Evolutionary conservation across 2,113 vertebrate species (phyloP).

Genomic region (Saimiri boliviensis): DNA sequence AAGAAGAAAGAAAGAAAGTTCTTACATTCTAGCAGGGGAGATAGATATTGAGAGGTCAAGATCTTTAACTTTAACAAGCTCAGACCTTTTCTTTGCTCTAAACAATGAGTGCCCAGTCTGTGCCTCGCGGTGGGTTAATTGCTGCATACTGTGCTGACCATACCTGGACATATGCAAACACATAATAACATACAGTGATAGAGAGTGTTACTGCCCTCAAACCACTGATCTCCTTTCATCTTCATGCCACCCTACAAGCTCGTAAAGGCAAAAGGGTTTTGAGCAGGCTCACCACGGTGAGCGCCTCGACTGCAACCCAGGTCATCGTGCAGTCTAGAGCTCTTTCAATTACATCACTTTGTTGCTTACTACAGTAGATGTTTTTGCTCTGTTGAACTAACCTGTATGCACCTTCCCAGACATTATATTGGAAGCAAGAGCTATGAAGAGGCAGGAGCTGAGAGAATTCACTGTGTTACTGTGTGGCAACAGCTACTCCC

Average conservation of each 20-base stretch:
- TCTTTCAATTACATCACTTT: background rate
- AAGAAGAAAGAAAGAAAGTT: background rate
- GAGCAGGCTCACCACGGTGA: background rate
- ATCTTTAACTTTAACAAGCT: background rate
- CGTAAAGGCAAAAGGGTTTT: background rate
- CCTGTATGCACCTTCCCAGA: background rate
- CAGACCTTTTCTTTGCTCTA: background rate
- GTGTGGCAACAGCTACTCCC: background rate
- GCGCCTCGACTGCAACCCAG: background rate
- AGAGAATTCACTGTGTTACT: background rate
- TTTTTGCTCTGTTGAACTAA: background rate
- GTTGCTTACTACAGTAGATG: background rate
- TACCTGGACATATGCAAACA: background rate
- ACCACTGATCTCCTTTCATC: background rate
- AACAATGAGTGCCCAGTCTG: background rate
- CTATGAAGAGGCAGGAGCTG: background rate
- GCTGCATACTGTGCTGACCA: background rate
- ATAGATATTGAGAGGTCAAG: background rate
- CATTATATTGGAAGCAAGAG: background rate
- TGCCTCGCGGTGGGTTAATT: background rate
- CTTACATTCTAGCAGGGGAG: background rate
- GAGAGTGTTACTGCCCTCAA: no score
- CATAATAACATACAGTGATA: no score
- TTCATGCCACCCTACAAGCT: background rate
- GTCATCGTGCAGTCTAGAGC: background rate